Percentiles rank a stretch among this genome's conserved stretches.
Conservation (phyloP, 2,113 vertebrate genomes). For the Acanthochromis polyacanthus region DNA sequence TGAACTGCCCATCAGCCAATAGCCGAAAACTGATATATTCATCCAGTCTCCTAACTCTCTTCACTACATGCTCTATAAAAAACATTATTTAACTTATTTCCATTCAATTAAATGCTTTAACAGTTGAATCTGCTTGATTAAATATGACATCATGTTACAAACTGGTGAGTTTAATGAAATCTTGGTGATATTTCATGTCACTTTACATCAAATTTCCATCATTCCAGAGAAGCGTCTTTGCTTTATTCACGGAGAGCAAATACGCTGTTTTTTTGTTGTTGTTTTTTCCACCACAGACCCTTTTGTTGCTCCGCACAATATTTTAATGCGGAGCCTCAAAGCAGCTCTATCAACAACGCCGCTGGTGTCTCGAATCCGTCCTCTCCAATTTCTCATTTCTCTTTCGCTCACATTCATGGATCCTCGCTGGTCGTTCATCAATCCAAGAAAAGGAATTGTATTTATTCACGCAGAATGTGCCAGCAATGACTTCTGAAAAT, state of each 20-base stretch:
- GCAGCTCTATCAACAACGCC: slow-evolving; percentile 12
- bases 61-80: too few species aligned
- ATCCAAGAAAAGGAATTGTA: slow-evolving; percentile 26
- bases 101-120: too few species aligned
- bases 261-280: not conserved
- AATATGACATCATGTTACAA: too few species aligned
- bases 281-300: not conserved
- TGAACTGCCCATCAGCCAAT: too few species aligned
- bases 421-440: slow-evolving; percentile 13
- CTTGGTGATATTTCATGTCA: too few species aligned
- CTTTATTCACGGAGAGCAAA: not conserved
- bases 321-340: slow-evolving; percentile 10
- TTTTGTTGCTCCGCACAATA: not conserved
- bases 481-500: slow-evolving; percentile 33
- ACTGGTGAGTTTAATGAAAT: too few species aligned
- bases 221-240: not conserved
- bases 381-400: slow-evolving; percentile 27
- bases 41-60: too few species aligned
- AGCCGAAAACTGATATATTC: too few species aligned
- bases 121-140: too few species aligned
- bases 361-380: slow-evolving; percentile 1
- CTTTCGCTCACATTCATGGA: slow-evolving; percentile 18
- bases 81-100: too few species aligned
- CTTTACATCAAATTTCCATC: too few species aligned
- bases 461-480: slow-evolving; percentile 40